These are phyloP conservation scores for Myiotriccus ornatus DNA, from an alignment of 2,797 vertebrate genomes.

Conservation along the genomic window DNA sequence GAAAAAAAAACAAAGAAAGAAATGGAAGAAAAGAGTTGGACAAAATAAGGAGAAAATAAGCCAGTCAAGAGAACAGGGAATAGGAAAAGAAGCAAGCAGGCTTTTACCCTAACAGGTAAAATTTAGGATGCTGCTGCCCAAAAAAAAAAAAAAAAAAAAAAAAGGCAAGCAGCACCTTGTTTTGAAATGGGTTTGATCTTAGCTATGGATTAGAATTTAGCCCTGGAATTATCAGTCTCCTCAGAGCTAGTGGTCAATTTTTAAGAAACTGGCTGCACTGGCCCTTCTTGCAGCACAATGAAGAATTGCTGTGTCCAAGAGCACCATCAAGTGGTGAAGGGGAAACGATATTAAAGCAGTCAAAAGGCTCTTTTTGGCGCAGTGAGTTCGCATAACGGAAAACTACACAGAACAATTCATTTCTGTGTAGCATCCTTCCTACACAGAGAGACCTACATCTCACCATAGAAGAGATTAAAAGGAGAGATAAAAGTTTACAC, in stretches of 20 bases:
- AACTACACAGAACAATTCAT: neutral
- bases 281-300: neutral
- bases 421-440: neutral
- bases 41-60: neutral
- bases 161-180: neutral
- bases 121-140: neutral
- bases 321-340: slow-evolving; percentile 72
- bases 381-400: neutral
- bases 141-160: no score
- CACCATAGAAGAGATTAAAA: neutral
- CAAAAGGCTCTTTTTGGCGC: neutral
- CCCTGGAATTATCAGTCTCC: neutral
- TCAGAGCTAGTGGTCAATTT: neutral
- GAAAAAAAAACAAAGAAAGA: neutral
- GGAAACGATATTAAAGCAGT: neutral
- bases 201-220: neutral
- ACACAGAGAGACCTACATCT: neutral
- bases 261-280: neutral
- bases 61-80: neutral
- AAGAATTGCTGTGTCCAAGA: slow-evolving; percentile 59
- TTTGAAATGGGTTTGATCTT: neutral
- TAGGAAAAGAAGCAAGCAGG: neutral
- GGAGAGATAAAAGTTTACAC: neutral
- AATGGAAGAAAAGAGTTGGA: neutral
- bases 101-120: neutral